Evolutionary conservation across 2,888 invertebrate genomes (phyloP).

Genomic region (Ophion costatus): DNA sequence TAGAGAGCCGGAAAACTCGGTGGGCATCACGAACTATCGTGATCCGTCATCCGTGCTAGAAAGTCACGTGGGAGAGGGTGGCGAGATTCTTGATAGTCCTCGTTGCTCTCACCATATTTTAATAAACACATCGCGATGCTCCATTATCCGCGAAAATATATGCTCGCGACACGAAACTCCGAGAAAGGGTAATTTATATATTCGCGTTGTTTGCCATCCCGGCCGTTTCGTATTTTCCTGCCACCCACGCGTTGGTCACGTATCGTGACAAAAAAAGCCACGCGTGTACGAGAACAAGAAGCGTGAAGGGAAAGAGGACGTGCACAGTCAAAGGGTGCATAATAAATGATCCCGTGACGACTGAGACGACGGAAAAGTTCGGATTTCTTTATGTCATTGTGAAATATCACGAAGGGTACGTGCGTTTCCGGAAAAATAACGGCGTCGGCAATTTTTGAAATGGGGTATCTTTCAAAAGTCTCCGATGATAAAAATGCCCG

Average conservation of each 20-base stretch:
- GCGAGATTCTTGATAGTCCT: constrained; percentile 27
- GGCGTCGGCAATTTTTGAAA: neutral
- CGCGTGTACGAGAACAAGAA: neutral
- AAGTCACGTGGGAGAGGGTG: constrained; percentile 16
- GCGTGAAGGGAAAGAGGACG: neutral
- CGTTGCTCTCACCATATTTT: constrained; percentile 22
- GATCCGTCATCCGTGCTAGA: constrained; percentile 49
- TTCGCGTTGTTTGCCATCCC: constrained; percentile 4
- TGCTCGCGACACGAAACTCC: neutral
- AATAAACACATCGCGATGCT: constrained; percentile 29
- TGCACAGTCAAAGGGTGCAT: neutral
- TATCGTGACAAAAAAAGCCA: neutral
- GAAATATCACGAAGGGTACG: neutral
- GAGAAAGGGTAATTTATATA: constrained; percentile 33
- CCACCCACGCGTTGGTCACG: constrained; percentile 17
- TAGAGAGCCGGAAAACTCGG: constrained; percentile 32
- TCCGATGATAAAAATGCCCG: neutral
- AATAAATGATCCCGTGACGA: neutral
- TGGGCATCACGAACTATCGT: constrained; percentile 50
- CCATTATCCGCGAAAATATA: constrained; percentile 9
- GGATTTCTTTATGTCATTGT: neutral
- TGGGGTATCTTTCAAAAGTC: neutral
- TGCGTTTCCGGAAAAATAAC: neutral
- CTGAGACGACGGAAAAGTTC: neutral
- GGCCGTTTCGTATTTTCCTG: constrained; percentile 25